Conservation (phyloP, 1,140 invertebrate species). For the Euglossa dilemma region DNA sequence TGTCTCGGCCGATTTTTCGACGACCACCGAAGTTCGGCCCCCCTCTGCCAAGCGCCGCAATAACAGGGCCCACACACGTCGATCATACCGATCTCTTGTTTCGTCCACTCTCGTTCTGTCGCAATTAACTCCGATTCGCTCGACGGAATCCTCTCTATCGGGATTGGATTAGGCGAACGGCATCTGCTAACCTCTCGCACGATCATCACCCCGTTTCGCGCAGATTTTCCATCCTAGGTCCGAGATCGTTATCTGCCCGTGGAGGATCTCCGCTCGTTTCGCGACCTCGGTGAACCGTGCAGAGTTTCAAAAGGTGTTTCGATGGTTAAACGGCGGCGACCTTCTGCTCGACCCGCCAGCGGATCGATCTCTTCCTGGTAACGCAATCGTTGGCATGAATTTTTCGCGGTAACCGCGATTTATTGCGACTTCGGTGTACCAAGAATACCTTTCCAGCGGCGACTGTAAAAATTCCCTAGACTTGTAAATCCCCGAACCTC, state of each 20-base stretch:
- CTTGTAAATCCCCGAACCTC: too few species aligned
- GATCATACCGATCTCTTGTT: neutral
- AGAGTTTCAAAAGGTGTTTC: too few species aligned
- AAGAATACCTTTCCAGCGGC: neutral
- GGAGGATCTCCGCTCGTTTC: too few species aligned
- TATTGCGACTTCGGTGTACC: neutral
- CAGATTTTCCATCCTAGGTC: neutral
- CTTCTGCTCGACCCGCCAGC: neutral
- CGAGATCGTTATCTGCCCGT: neutral
- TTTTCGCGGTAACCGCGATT: neutral
- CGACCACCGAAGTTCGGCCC: neutral
- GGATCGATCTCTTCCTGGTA: constrained; percentile 15
- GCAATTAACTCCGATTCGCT: too few species aligned
- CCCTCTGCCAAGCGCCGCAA: neutral
- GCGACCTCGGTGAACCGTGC: too few species aligned
- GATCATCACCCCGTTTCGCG: too few species aligned
- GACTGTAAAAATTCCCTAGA: too few species aligned
- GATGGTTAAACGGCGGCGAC: neutral
- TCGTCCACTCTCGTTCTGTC: neutral
- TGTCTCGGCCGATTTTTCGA: constrained; percentile 7
- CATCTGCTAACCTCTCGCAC: neutral
- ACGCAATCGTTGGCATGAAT: neutral
- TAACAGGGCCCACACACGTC: constrained; percentile 12
- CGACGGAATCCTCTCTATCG: neutral
- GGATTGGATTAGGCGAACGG: neutral